Base-by-base conservation (phyloP, 1,140 invertebrate species). In the Metopolophium dirhodum region DNA sequence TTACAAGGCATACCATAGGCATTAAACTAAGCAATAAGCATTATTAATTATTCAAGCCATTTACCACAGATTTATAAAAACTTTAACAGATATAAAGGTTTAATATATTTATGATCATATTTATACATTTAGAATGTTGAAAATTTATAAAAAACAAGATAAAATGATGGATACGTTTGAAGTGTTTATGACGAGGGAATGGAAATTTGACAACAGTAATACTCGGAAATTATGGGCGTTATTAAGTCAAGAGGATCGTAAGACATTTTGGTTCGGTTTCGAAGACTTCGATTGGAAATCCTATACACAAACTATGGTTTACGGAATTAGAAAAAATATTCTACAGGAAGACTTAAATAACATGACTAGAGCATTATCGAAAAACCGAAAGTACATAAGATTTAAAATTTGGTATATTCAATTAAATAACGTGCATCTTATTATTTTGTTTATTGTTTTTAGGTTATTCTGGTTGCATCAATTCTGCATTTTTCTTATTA, bases 131-230 rank as follows among this genome's bases (percentile, higher is more conserved):
- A 90, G 88, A 61, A 37, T 90, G n/a, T 18, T 22, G 49, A 90
- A 90, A 90, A 37, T 90, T 20, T 90, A 61, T 61, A 3, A 6
- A 1, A 90, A 61, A 90, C 23, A 4, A 23, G 88, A 61, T 22
- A 57, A 41, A 8, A 9, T 90, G 0, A 41, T 26, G 11, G 35
- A 90, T 57, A 23, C 23, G 35, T 0, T 37, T 61, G 2, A 37
- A 7, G 2, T 9, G n/a, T 89, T 89, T 54, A 26, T 18, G 1
- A n/a, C 30, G 18, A 89, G 9, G 0, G 49, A 90, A 61, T 90
- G 88, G 88, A 90, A 90, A 90, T 90, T 90, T 3, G n/a, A 57
- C 14, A 90, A 57, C 57, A 90, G 45, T 35, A 90, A 90, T 26
- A 90, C 51, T 26, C 51, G 20, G 57, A 11, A 90, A 57, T 37